Conservation (phyloP, 2,113 vertebrate species). For the Sterna hirundo region DNA sequence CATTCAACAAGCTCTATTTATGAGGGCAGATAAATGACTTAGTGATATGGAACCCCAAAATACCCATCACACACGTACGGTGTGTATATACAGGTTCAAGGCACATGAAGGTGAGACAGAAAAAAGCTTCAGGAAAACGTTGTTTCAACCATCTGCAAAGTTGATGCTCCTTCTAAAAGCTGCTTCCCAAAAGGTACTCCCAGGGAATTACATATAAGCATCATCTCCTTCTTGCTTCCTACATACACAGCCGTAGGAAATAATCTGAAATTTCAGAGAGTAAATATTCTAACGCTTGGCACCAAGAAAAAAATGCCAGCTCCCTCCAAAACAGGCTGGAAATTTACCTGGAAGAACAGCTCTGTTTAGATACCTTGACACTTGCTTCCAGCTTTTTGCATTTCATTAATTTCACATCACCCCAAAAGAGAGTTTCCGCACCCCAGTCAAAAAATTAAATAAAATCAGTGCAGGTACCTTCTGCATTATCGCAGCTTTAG, state of each 20-base stretch:
- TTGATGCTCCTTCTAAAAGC: neutral
- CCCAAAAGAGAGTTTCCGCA: neutral
- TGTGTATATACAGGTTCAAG: neutral
- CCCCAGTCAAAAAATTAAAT: neutral
- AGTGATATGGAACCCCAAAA: neutral
- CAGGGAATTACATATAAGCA: neutral
- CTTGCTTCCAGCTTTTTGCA: neutral
- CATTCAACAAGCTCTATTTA: neutral
- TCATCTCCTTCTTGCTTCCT: neutral
- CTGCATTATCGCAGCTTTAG: neutral
- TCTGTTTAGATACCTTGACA: neutral
- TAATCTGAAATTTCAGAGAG: neutral
- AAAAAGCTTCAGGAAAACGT: neutral
- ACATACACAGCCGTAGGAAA: neutral
- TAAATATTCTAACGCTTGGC: neutral
- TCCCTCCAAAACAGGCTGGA: neutral
- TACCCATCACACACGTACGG: fast-evolving
- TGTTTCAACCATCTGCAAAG: neutral
- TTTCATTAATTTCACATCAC: neutral
- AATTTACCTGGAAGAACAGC: neutral
- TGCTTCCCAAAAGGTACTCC: neutral
- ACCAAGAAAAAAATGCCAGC: neutral
- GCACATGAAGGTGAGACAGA: fast-evolving
- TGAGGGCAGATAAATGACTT: neutral
- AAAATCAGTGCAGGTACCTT: neutral